Conservation (phyloP, 2,888 invertebrate species). For the Cryptus armator region DNA sequence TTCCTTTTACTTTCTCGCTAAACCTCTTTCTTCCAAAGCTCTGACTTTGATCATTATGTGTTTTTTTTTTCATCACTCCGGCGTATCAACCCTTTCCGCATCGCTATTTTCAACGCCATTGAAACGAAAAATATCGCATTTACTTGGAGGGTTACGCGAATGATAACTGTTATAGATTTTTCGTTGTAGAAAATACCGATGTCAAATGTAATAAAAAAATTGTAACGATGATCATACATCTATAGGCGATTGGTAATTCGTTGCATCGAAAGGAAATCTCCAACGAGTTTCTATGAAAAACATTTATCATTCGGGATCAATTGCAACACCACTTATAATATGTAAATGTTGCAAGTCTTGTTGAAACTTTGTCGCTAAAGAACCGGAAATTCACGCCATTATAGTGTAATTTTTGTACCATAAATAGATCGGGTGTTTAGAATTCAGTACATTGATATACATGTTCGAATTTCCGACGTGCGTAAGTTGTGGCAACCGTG, state of each 20-base stretch:
- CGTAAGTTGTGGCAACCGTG: too few relatives aligned
- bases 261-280: neutral
- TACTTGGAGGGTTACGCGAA: neutral
- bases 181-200: neutral
- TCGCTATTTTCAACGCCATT: neutral
- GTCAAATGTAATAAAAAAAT: neutral
- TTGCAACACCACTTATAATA: too few relatives aligned
- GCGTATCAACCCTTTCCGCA: neutral
- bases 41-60: neutral
- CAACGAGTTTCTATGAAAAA: neutral
- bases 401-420: too few relatives aligned
- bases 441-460: too few relatives aligned
- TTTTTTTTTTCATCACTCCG: conserved; percentile 4
- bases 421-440: too few relatives aligned
- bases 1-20: conserved; percentile 25
- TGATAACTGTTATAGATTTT: neutral
- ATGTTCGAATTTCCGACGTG: too few relatives aligned
- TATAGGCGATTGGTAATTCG: too few relatives aligned
- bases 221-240: neutral
- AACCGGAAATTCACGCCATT: too few relatives aligned
- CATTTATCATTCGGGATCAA: too few relatives aligned
- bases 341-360: too few relatives aligned
- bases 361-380: too few relatives aligned
- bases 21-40: neutral
- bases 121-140: neutral